Evolutionary conservation across 2,113 vertebrate species (phyloP).

Genomic region (Vulpes lagopus): DNA sequence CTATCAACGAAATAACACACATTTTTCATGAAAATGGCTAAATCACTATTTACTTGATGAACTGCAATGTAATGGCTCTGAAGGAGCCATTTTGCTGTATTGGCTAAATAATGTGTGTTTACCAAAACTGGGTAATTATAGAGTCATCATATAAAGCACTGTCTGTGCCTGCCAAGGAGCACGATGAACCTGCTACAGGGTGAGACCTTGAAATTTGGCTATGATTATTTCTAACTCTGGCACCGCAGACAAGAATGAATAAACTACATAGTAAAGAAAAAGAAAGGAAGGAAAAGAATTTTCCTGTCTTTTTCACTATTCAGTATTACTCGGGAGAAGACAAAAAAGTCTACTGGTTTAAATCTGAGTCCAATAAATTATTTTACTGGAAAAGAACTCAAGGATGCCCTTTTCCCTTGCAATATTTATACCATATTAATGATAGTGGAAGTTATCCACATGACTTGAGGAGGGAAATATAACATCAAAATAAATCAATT

Average conservation of each 20-base stretch:
- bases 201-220: conserved; percentile 67
- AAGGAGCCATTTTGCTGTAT: conserved; percentile 81
- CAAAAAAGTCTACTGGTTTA: conserved; percentile 50
- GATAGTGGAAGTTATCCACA: not conserved
- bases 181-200: conserved; percentile 58
- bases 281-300: not conserved
- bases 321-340: conserved; percentile 72
- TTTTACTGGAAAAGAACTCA: conserved; percentile 61
- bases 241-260: not conserved
- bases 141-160: conserved; percentile 80
- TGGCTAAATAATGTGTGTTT: conserved; percentile 85
- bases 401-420: not conserved
- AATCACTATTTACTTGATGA: conserved; percentile 84
- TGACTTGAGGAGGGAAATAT: conserved; percentile 25
- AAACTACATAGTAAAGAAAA: conserved; percentile 60
- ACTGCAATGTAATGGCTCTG: conserved; percentile 75
- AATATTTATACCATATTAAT: conserved; percentile 10
- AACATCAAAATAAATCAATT: conserved; percentile 29
- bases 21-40: conserved; percentile 80
- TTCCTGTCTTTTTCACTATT: conserved; percentile 50
- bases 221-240: conserved; percentile 70
- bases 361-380: conserved; percentile 69
- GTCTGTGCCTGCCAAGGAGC: conserved; percentile 65
- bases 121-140: conserved; percentile 85
- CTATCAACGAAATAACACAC: conserved; percentile 67